Evolutionary conservation across 2,797 vertebrate genomes (phyloP).

Genomic region (Nasua narica): DNA sequence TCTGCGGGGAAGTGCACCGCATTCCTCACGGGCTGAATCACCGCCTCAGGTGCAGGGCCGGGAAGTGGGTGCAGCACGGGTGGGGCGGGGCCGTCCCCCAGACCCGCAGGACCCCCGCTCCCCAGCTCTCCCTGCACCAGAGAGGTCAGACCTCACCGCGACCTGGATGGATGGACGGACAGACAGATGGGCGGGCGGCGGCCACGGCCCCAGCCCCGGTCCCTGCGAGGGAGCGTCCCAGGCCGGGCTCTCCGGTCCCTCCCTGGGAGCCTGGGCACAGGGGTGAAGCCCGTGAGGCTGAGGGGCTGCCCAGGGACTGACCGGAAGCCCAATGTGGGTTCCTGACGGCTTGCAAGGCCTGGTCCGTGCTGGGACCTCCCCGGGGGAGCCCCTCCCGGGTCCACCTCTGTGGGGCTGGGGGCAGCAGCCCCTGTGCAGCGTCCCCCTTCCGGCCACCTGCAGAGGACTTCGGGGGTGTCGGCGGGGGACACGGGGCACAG

Average conservation of each 20-base stretch:
- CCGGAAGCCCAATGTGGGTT: not conserved
- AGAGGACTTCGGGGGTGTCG: not conserved
- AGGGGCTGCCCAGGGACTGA: not conserved
- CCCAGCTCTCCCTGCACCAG: not conserved
- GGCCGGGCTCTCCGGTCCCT: not conserved
- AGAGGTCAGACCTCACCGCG: not conserved
- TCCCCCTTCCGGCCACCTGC: not conserved
- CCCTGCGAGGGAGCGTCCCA: not conserved
- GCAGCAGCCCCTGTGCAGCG: not conserved
- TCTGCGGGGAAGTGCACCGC: not conserved
- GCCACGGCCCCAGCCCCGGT: not conserved
- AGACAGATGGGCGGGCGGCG: not conserved
- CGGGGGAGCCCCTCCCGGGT: not conserved
- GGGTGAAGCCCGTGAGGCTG: not conserved
- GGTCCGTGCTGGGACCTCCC: too few species aligned
- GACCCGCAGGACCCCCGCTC: not conserved
- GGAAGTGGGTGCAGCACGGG: not conserved
- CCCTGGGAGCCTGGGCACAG: not conserved
- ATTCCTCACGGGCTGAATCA: constrained; percentile 30
- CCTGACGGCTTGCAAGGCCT: not conserved
- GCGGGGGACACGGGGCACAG: not conserved
- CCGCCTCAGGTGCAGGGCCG: not conserved
- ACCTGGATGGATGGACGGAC: too few species aligned
- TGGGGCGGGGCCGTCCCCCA: not conserved
- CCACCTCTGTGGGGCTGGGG: not conserved